Conservation (phyloP, 1,140 invertebrate species). For the Drosophila cardini region DNA sequence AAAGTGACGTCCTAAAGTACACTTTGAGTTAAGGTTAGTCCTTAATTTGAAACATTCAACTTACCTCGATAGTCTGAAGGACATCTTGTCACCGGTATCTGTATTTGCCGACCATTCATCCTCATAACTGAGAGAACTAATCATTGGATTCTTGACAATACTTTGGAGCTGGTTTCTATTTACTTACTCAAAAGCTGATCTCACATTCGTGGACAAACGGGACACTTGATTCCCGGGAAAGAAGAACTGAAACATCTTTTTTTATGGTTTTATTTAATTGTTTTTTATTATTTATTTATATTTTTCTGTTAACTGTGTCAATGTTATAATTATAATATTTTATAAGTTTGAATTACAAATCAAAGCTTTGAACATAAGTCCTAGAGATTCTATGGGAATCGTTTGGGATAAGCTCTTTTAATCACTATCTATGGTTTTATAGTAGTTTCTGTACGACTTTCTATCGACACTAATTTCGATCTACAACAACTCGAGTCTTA, state of each 20-base stretch:
- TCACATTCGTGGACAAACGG: background rate
- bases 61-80: conserved; percentile 1
- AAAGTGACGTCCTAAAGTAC: conserved; percentile 40
- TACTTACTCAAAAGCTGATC: conserved; percentile 1
- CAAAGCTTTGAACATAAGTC: no score
- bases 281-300: conserved; percentile 6
- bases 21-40: background rate
- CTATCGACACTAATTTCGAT: background rate
- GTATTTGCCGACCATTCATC: background rate
- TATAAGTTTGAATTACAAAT: no score
- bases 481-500: no score
- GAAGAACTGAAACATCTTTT: background rate
- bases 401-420: no score
- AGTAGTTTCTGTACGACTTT: no score
- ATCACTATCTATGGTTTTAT: no score
- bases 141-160: background rate
- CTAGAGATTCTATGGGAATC: no score
- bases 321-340: no score
- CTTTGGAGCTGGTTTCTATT: background rate
- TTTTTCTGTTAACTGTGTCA: no score
- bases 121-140: background rate
- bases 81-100: background rate
- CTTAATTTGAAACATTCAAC: background rate
- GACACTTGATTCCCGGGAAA: background rate
- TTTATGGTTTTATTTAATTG: background rate